A percentile compares a stretch with the other conserved stretches of the same genome.
Conservation (phyloP, 2,888 invertebrate species). For the Diarsia dahlii region DNA sequence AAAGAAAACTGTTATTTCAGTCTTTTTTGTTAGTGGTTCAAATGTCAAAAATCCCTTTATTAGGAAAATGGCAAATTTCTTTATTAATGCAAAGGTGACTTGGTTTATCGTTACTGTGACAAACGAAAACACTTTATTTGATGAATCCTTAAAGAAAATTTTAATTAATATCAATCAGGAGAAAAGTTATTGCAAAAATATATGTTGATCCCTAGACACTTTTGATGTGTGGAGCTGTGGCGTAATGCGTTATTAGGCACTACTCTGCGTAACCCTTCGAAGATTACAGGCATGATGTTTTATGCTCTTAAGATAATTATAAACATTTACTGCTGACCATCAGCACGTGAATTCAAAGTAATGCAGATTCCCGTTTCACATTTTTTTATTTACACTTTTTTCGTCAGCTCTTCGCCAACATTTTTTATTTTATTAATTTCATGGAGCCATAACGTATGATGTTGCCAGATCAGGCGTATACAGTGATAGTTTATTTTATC, state of each 20-base stretch:
- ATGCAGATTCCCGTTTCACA: not conserved
- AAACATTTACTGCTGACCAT: not conserved
- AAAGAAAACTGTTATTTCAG: too few species aligned
- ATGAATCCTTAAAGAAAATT: too few species aligned
- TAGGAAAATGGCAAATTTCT: too few species aligned
- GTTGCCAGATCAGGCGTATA: slow-evolving; percentile 42
- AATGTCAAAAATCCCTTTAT: too few species aligned
- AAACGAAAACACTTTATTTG: too few species aligned
- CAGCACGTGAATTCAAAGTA: not conserved
- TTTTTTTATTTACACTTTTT: not conserved
- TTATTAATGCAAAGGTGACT: too few species aligned
- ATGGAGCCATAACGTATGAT: slow-evolving; percentile 14
- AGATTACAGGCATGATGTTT: not conserved
- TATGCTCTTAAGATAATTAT: not conserved
- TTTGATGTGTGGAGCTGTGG: too few species aligned
- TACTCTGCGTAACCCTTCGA: not conserved
- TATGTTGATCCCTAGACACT: too few species aligned
- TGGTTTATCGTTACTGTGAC: too few species aligned
- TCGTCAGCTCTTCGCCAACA: not conserved
- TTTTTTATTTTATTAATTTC: slow-evolving; percentile 49
- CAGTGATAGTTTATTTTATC: slow-evolving; percentile 64
- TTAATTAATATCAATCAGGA: too few species aligned
- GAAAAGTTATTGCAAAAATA: too few species aligned
- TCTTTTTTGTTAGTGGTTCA: too few species aligned
- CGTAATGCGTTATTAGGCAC: not conserved